phyloP scores from a whole-genome alignment of 2,888 invertebrate species.

The Lasioglossum calceatum region DNA sequence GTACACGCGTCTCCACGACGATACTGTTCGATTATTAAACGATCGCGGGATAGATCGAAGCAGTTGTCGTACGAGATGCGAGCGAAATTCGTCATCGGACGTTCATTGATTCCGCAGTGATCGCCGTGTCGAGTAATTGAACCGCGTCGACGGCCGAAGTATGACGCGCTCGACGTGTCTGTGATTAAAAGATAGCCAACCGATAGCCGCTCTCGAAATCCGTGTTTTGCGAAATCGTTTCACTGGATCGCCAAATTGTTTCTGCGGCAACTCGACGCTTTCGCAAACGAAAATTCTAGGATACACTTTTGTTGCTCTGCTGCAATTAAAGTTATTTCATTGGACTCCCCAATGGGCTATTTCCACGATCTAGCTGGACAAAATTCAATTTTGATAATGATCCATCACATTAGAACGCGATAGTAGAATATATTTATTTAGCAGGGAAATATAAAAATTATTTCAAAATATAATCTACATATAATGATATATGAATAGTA shows the following conservation, averaged over 20 bases:
- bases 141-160: slow-evolving; percentile 64
- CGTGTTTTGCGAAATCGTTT: neutral
- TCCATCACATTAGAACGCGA: too few relatives aligned
- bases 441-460: too few relatives aligned
- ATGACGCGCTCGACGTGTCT: slow-evolving; percentile 61
- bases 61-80: neutral
- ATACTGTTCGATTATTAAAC: slow-evolving; percentile 15
- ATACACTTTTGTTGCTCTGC: neutral
- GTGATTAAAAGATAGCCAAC: slow-evolving; percentile 61
- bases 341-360: too few relatives aligned
- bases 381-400: too few relatives aligned
- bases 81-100: slow-evolving; percentile 33
- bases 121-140: slow-evolving; percentile 65
- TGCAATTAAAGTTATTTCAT: neutral
- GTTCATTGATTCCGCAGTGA: slow-evolving; percentile 61
- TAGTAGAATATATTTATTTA: too few relatives aligned
- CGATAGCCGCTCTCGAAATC: neutral
- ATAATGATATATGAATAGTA: too few relatives aligned
- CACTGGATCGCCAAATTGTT: neutral
- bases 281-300: neutral
- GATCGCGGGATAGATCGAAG: slow-evolving; percentile 6
- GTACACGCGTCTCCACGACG: neutral
- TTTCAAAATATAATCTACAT: too few relatives aligned
- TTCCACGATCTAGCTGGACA: too few relatives aligned
- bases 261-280: neutral